Evolutionary conservation across 2,797 vertebrate species (phyloP), one percentile per base, ranked within the genome.

Genomic region (Cephalopachus bancanus): DNA sequence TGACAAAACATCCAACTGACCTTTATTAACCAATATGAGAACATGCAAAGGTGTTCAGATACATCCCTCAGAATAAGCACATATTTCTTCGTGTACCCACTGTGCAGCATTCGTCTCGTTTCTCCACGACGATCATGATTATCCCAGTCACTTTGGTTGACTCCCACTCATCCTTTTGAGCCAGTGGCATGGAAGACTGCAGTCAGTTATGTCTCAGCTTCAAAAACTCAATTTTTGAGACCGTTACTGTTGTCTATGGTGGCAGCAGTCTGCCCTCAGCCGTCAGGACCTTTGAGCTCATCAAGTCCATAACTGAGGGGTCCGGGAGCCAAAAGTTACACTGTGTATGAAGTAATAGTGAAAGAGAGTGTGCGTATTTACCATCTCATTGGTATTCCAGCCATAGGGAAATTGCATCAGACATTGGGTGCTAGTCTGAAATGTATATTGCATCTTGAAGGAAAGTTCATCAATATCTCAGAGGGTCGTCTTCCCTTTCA

Each of bases 211-310:
- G 19, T 24, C 15, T 76, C 59, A 67, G 28, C 51, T 53, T 28
- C 30, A 59, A 94, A 44, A 83, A 78, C 78, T 88, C 14, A 65
- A n/a, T 55, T 91, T 76, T 44, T 83, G 9, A 83, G 87, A 65
- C 0, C 28, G 26, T 7, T 8, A 30, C 10, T 91, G 7, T 30
- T 3, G 71, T 78, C n/a, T 26, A 15, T 14, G n/a, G 1, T 62
- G 16, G 9, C n/a, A 69, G 10, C 7, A 7, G 51, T 83, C 37
- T 3, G 51, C 55, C 10, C n/a, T 64, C 3, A 2, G 28, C 53
- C 3, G n/a, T 8, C 19, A 19, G 14, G 14, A 30, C 4, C 3
- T 75, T 81, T 81, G 53, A 59, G 53, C 2, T 37, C 17, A 51
- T 51, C 44, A 75, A 69, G 8, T 7, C 22, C 2, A 19, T 28